These are phyloP conservation scores for Nebria salina DNA, from an alignment of 2,888 invertebrate species.

Conservation along the genomic window DNA sequence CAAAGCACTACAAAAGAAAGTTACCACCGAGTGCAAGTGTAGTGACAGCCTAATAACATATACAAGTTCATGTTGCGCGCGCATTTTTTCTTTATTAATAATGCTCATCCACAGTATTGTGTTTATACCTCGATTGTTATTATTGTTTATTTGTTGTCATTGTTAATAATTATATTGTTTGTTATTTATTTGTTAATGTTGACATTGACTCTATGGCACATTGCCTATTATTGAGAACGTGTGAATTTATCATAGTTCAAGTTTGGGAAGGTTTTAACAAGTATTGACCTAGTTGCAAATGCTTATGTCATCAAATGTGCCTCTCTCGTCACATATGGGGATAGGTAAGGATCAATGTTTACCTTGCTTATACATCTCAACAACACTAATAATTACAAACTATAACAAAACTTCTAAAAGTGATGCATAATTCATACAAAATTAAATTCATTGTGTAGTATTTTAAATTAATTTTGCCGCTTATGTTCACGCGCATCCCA, in stretches of 20 bases:
- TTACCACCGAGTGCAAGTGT: conserved; percentile 1
- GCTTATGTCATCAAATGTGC: conserved; percentile 36
- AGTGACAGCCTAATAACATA: neutral
- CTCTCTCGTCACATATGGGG: conserved; percentile 28
- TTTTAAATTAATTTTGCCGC: neutral
- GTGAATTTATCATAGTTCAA: neutral
- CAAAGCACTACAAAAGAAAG: neutral
- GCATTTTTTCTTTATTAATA: neutral
- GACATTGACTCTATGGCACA: neutral
- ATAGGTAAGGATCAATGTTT: conserved; percentile 25
- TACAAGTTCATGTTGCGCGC: neutral
- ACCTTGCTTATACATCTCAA: neutral
- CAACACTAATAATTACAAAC: neutral
- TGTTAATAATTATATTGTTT: neutral
- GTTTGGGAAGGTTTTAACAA: neutral
- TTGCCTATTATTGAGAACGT: neutral
- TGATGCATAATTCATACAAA: too few relatives aligned
- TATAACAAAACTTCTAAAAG: too few relatives aligned
- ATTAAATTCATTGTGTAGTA: too few relatives aligned
- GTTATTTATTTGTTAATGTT: neutral
- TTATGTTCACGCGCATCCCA: neutral
- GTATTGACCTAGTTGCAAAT: conserved; percentile 9
- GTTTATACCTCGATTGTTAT: neutral
- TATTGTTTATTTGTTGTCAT: neutral
- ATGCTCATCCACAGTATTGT: neutral